Evolutionary conservation across 2,113 vertebrate genomes (phyloP).

Genomic region (Campylorhamphus procurvoides): DNA sequence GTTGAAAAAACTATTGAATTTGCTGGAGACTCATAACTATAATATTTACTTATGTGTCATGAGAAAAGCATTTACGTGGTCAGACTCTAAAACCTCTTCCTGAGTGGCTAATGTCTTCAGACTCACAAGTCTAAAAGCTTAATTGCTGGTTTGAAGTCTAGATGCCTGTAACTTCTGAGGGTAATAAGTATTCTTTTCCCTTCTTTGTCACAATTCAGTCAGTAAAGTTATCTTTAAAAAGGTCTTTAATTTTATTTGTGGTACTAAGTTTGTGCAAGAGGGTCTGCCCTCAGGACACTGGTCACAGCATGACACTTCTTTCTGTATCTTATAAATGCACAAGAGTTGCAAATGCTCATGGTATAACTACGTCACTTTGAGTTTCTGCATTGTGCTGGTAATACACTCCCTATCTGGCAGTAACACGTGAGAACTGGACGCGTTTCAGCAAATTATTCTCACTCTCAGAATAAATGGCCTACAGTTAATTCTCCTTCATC

Average conservation of each 20-base stretch:
- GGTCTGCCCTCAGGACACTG: not conserved
- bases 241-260: not conserved
- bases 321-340: not conserved
- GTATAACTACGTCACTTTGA: not conserved
- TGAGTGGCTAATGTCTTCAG: not conserved
- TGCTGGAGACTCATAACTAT: not conserved
- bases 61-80: not conserved
- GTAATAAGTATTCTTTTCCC: not conserved
- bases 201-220: not conserved
- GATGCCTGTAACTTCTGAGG: not conserved
- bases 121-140: not conserved
- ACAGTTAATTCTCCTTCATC: not conserved
- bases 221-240: not conserved
- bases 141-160: not conserved
- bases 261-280: not conserved
- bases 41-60: not conserved
- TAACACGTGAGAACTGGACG: not conserved
- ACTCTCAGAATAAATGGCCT: not conserved
- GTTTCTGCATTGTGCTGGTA: not conserved
- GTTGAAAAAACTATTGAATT: not conserved
- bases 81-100: not conserved
- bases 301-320: not conserved
- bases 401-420: not conserved
- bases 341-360: not conserved
- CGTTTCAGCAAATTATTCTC: not conserved